phyloP scores from a whole-genome alignment of 2,113 vertebrate species.

The Macheiramphus alcinus region DNA sequence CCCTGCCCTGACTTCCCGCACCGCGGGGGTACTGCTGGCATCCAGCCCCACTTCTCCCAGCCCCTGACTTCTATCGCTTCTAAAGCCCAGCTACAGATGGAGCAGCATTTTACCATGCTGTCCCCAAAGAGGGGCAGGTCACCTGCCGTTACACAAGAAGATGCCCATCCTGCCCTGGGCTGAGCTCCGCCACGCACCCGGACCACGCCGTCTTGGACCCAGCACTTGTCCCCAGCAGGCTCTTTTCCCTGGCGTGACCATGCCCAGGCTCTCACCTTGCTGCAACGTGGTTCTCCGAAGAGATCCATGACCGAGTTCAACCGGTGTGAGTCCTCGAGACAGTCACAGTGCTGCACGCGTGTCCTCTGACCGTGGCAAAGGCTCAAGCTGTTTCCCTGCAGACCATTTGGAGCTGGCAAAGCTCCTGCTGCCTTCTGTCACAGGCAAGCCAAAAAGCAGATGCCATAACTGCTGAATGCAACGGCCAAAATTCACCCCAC shows the following conservation, averaged over 20 bases:
- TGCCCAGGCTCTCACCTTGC: background rate
- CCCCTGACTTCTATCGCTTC: background rate
- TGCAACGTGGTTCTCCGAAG: accelerated
- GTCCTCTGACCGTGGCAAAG: background rate
- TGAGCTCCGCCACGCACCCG: background rate
- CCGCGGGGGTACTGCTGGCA: too few relatives aligned
- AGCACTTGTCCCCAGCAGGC: background rate
- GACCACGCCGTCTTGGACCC: accelerated
- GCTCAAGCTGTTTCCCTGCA: background rate
- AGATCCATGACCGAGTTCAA: accelerated
- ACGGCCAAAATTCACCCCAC: background rate
- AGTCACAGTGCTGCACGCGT: accelerated
- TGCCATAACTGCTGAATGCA: too few relatives aligned
- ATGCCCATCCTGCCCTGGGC: accelerated
- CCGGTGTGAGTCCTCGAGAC: background rate
- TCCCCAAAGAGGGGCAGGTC: background rate
- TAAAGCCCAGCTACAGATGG: background rate
- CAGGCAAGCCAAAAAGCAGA: background rate
- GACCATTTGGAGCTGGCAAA: background rate
- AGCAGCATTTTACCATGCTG: background rate
- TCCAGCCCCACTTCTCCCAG: background rate
- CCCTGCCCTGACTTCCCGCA: accelerated
- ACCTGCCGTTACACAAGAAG: too few relatives aligned
- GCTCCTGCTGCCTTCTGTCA: background rate
- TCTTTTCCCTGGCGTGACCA: accelerated